phyloP scores from a whole-genome alignment of 1,140 invertebrate species.

The Pectinophora gossypiella region DNA sequence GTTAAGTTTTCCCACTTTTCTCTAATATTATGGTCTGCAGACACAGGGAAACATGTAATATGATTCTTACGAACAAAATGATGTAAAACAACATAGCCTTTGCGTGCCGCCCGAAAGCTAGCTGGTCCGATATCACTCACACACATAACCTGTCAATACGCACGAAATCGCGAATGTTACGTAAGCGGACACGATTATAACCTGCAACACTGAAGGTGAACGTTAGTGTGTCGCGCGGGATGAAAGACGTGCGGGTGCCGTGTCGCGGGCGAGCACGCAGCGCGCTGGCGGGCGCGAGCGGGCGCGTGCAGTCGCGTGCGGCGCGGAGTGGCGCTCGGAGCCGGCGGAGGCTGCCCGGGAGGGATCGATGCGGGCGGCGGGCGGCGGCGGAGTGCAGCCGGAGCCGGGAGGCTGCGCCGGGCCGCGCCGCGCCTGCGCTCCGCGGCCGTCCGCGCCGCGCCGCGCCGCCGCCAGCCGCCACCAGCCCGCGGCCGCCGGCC shows the following conservation, averaged over 20 bases:
- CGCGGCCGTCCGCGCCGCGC: constrained; percentile 27
- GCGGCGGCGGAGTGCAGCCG: constrained; percentile 61
- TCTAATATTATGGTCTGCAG: too few species aligned
- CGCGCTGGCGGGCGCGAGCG: constrained; percentile 4
- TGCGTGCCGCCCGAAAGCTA: background rate
- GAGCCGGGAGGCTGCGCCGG: constrained; percentile 58
- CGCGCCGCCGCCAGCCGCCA: constrained; percentile 26
- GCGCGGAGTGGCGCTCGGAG: constrained; percentile 40
- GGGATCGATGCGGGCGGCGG: constrained; percentile 69
- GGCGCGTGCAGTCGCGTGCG: constrained; percentile 10
- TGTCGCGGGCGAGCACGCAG: constrained; percentile 10
- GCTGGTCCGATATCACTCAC: constrained; percentile 22
- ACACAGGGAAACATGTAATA: too few species aligned
- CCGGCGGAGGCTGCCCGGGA: constrained; percentile 50
- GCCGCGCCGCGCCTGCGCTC: constrained; percentile 20
- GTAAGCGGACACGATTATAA: constrained; percentile 52
- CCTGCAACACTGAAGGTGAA: constrained; percentile 38
- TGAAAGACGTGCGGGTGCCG: background rate
- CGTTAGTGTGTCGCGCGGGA: constrained; percentile 19
- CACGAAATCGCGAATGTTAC: constrained; percentile 41
- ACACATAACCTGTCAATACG: constrained; percentile 47
- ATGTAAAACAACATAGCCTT: background rate
- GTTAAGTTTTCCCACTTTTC: background rate
- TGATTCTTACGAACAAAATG: too few species aligned
- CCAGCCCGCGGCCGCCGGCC: constrained; percentile 25